phyloP scores from a whole-genome alignment of 2,888 invertebrate genomes.

The Girardia tigrina region DNA sequence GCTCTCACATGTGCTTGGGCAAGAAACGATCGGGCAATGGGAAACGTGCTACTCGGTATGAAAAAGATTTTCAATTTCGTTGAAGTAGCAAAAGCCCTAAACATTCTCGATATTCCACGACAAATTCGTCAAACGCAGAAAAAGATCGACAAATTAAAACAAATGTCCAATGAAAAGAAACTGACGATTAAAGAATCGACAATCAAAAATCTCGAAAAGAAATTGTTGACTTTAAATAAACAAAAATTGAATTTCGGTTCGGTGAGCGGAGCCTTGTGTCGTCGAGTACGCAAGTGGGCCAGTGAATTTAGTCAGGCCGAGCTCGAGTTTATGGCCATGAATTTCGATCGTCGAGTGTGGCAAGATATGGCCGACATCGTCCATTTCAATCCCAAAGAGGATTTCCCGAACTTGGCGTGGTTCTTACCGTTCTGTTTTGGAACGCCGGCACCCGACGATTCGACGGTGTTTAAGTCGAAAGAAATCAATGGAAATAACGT shows the following conservation, averaged over 20 bases:
- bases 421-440: slow-evolving; percentile 48
- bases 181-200: slow-evolving; percentile 11
- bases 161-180: slow-evolving; percentile 41
- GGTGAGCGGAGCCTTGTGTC: slow-evolving; percentile 45
- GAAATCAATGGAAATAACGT: slow-evolving; percentile 43
- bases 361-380: slow-evolving; percentile 47
- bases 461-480: slow-evolving; percentile 41
- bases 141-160: slow-evolving; percentile 42
- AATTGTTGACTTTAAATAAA: slow-evolving; percentile 41
- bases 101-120: slow-evolving; percentile 43
- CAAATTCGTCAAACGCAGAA: slow-evolving; percentile 44
- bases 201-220: slow-evolving; percentile 36
- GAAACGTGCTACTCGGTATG: slow-evolving; percentile 41
- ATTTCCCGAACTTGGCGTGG: slow-evolving; percentile 46
- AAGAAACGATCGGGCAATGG: slow-evolving; percentile 43
- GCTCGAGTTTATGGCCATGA: slow-evolving; percentile 47
- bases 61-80: slow-evolving; percentile 42
- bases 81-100: slow-evolving; percentile 44
- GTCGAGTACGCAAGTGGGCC: slow-evolving; percentile 44
- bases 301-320: slow-evolving; percentile 42
- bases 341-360: slow-evolving; percentile 47
- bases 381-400: slow-evolving; percentile 47
- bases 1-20: slow-evolving; percentile 46
- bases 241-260: slow-evolving; percentile 45
- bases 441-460: slow-evolving; percentile 42